Base-by-base conservation (phyloP, 2,113 vertebrate genomes). In the Falco punctatus region DNA sequence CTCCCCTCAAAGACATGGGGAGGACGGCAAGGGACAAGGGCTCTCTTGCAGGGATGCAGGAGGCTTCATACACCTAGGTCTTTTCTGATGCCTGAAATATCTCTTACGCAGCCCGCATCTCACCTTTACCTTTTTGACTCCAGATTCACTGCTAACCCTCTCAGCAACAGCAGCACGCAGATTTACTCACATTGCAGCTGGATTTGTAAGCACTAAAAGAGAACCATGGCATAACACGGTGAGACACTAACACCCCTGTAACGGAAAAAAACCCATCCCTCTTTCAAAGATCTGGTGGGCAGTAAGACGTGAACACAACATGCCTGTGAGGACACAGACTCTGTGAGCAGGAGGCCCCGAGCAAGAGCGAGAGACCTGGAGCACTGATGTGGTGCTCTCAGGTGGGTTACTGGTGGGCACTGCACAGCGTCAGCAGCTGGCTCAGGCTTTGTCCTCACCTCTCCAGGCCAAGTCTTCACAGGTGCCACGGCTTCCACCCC, bases 321-420 rank as follows among this genome's bases (percentile, higher is more conserved):
- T 0, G 3, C 10, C 0, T 3, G 26, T 1, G 2, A 81, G 82
- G 26, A 79, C 3, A 2, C 52, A 57, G 44, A 11, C 19, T 32
- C n/a, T 57, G 3, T 26, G 52, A 64, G 48, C 2, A 0, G n/a
- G 11, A 75, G 32, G 11, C 11, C 48, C 44, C 4, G 1, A 48
- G 49, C 24, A 71, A 61, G 51, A 59, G 13, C 1, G 19, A 3
- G 5, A 32, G 55, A 74, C 52, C 14, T 2, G 2, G 35, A 62
- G 33, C 44, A 24, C 30, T 1, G 2, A n/a, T 0, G 1, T 26
- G 38, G 30, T 64, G 33, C 27, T n/a, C 14, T 55, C 27, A 6
- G 13, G 35, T 15, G 27, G 26, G 61, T 20, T 62, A 46, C 32
- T 2, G 2, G 46, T 35, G 55, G 35, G 21, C 33, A 55, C 2